Evolutionary conservation across 2,113 vertebrate genomes (phyloP), one percentile per base, ranked within the genome.

Genomic region (Diadophis punctatus): DNA sequence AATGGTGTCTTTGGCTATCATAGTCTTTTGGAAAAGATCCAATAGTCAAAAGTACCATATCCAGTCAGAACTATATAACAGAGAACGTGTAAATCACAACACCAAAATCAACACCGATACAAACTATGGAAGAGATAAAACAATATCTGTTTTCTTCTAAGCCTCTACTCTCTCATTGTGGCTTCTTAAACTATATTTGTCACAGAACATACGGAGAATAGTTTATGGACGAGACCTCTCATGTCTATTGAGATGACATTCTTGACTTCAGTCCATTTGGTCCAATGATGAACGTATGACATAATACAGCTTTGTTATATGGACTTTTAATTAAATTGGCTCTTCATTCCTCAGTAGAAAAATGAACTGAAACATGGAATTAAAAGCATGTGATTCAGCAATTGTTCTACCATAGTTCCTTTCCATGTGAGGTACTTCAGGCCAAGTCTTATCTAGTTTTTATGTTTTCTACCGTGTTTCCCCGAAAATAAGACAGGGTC

Each of bases 271-370:
- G 20, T 34, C 88, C 55, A 52, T 48, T 86, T 30, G 63, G 55
- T 86, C 8, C 48, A 48, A 30, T 86, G 68, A 89, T 60, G 74
- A 90, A 49, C 68, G 18, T 90, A 92, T 85, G 93, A 95, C 93
- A 23, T 8, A 90, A 0, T 46, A 51, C 46, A 39, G 52, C 46
- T 46, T 63, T 55, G 63, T 87, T 89, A 86, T 92, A 51, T 9
- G 58, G 18, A 84, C 74, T 93, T 55, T 18, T 74, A 90, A 92
- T 89, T 4, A 1, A 74, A 34, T 63, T 89, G 22, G 48, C 87
- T 74, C 58, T 27, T 90, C 93, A 52, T 89, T 11, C 53, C 25
- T 11, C 85, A 90, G 58, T n/a, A 84, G 60, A 60, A 84, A 92
- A 88, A 92, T 89, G 51, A 88, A 12, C 23, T 92, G 92, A 89